Conservation (phyloP, 1,140 invertebrate species). For the Pogonognathellus flavescens region DNA sequence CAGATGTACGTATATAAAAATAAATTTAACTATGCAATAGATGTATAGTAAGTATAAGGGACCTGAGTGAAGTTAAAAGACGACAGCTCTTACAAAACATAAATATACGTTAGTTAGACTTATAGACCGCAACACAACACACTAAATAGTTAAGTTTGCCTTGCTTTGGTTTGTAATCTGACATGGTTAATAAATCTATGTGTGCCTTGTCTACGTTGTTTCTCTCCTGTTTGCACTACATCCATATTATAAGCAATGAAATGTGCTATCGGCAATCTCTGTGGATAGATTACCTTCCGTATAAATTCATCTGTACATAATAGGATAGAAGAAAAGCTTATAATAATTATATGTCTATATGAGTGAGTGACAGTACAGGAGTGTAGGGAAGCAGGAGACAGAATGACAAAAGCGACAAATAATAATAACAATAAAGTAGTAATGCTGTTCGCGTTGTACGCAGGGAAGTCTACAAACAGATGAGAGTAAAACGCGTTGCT, state of each 20-base stretch:
- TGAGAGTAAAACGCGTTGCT: background rate
- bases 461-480: background rate
- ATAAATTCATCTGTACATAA: too few species aligned
- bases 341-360: background rate
- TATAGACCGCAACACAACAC: background rate
- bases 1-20: too few species aligned
- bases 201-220: background rate
- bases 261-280: background rate
- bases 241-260: background rate
- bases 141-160: background rate
- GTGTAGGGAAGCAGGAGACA: background rate
- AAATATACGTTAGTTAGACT: too few species aligned
- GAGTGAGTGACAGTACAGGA: background rate
- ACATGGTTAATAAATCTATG: conserved; percentile 49
- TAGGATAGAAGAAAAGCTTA: too few species aligned
- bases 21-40: too few species aligned
- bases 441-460: background rate
- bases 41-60: too few species aligned
- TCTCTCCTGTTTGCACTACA: background rate
- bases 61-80: too few species aligned
- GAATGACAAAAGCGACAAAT: conserved; percentile 28
- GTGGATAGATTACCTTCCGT: too few species aligned
- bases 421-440: background rate
- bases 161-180: conserved; percentile 45
- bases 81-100: too few species aligned